A percentile compares a stretch with the other conserved stretches of the same genome.
phyloP scores from a whole-genome alignment of 2,797 vertebrate species.

The Molothrus ater region DNA sequence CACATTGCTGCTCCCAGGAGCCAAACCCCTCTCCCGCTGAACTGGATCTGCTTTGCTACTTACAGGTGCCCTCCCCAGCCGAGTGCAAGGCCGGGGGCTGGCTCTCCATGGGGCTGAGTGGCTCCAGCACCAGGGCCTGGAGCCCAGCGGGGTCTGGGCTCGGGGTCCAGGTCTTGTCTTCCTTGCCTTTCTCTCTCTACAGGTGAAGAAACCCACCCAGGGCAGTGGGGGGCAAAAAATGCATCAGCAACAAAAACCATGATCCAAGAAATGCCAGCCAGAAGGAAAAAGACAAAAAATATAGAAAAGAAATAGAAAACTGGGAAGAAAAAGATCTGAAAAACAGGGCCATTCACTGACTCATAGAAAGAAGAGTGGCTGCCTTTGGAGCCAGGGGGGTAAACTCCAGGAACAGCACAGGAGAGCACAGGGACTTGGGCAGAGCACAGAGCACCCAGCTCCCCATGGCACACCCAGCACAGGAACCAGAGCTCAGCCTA shows the following conservation, averaged over 20 bases:
- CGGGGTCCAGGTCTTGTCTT: conserved; percentile 73
- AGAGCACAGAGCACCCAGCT: not conserved
- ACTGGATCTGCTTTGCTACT: conserved; percentile 46
- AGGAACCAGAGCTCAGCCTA: not conserved
- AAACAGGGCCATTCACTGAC: not conserved
- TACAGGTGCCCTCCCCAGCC: conserved; percentile 66
- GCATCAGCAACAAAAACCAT: conserved; percentile 67
- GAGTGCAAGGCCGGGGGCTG: conserved; percentile 62
- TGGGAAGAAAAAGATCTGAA: not conserved
- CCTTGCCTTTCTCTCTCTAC: conserved; percentile 87
- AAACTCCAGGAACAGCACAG: not conserved
- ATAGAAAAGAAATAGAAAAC: not conserved
- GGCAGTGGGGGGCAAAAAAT: conserved; percentile 64
- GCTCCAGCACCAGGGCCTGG: conserved; percentile 81
- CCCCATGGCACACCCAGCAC: rapidly evolving
- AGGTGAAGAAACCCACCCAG: conserved; percentile 68
- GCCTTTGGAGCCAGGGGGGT: not conserved
- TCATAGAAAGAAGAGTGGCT: not conserved
- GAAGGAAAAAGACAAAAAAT: not conserved
- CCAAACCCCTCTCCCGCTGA: not conserved
- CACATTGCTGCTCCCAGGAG: not conserved
- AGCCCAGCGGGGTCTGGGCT: conserved; percentile 79
- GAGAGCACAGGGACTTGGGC: not conserved
- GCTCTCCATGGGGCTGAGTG: conserved; percentile 80
- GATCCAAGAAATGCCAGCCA: not conserved